Percentiles rank a stretch among this genome's conserved stretches.
phyloP scores from a whole-genome alignment of 2,888 invertebrate genomes.

The Oeneis ivallda region DNA sequence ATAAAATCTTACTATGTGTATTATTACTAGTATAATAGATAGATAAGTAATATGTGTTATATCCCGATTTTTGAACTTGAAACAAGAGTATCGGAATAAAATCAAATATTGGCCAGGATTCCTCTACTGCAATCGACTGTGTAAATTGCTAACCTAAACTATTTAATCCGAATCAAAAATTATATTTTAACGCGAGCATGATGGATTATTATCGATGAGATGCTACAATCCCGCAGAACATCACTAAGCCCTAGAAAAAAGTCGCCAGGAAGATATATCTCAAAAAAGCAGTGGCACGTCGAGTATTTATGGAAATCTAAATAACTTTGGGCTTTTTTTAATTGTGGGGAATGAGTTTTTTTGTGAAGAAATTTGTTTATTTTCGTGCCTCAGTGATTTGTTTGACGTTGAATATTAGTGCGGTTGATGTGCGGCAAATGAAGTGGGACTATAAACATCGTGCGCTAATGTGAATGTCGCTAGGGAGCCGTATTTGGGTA shows the following conservation, averaged over 20 bases:
- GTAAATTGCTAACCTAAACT: too few species aligned
- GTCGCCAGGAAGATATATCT: constrained; percentile 75
- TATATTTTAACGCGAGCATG: too few species aligned
- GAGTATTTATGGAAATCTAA: constrained; percentile 81
- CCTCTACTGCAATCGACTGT: too few species aligned
- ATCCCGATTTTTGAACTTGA: too few species aligned
- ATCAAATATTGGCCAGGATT: too few species aligned
- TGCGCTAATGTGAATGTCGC: constrained; percentile 44
- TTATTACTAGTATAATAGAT: too few species aligned
- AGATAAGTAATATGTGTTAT: too few species aligned
- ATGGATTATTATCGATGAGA: constrained; percentile 20
- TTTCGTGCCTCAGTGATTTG: constrained; percentile 74
- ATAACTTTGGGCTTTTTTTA: constrained; percentile 74
- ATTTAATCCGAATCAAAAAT: too few species aligned
- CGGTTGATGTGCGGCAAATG: constrained; percentile 56
- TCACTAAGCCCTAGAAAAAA: constrained; percentile 52
- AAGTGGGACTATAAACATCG: constrained; percentile 49
- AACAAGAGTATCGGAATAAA: too few species aligned
- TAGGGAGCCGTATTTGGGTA: constrained; percentile 48
- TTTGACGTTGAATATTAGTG: constrained; percentile 63
- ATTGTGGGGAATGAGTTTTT: constrained; percentile 74
- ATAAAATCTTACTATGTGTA: too few species aligned
- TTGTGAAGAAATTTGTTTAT: constrained; percentile 70
- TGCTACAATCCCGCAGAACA: constrained; percentile 8
- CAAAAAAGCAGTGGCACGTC: constrained; percentile 63